A percentile compares a stretch with the other conserved stretches of the same genome.
Evolutionary conservation across 1,140 invertebrate genomes (phyloP).

Genomic region (Philaenus spumarius): DNA sequence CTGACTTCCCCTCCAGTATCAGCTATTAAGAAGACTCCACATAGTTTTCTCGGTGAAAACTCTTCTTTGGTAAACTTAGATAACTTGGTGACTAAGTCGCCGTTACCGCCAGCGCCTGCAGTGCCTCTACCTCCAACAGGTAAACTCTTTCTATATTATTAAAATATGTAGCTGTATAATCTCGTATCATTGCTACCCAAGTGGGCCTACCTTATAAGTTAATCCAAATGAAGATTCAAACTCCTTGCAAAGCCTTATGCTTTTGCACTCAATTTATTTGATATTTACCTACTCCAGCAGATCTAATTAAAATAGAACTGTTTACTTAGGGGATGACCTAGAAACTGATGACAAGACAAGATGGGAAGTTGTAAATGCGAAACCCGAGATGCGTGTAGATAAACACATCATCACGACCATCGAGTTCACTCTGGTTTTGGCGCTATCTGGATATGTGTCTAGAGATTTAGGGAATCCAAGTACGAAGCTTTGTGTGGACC

Average conservation of each 20-base stretch:
- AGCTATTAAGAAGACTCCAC: slow-evolving; percentile 75
- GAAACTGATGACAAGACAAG: no score
- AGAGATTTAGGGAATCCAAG: no score
- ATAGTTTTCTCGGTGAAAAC: slow-evolving; percentile 90
- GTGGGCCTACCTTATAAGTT: no score
- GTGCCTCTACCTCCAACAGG: slow-evolving; percentile 22
- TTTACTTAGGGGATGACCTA: not conserved
- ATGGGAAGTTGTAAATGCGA: no score
- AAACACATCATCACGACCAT: no score
- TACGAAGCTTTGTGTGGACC: no score
- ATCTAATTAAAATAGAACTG: not conserved
- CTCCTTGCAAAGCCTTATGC: no score
- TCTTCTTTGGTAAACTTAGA: slow-evolving; percentile 91
- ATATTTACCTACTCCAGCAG: not conserved
- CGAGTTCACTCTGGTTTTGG: no score
- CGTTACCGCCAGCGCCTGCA: slow-evolving; percentile 22
- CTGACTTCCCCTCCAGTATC: slow-evolving; percentile 39
- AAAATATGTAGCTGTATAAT: not conserved
- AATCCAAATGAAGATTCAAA: no score
- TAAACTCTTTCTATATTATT: not conserved
- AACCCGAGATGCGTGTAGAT: no score
- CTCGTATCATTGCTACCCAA: not conserved
- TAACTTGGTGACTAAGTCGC: slow-evolving; percentile 68
- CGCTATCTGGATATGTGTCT: no score
- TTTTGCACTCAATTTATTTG: not conserved